A percentile compares a stretch with the other conserved stretches of the same genome.
Evolutionary conservation across 2,113 vertebrate species (phyloP).

Genomic region (Campylomormyrus tamandua): DNA sequence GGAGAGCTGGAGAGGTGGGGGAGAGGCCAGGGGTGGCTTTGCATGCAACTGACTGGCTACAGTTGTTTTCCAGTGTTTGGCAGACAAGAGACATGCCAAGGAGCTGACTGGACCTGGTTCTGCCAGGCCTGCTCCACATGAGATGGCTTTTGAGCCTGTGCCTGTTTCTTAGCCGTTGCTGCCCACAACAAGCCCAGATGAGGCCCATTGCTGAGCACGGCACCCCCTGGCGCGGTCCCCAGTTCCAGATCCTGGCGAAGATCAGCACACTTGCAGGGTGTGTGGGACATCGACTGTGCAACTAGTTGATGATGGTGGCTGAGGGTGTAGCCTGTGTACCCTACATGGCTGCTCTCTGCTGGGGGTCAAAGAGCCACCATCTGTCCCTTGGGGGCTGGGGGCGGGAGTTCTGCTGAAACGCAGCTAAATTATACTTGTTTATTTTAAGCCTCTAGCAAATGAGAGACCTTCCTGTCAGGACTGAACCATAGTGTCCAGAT

Average conservation of each 20-base stretch:
- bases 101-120: background rate
- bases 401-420: conserved; percentile 1
- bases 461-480: conserved; percentile 14
- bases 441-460: conserved; percentile 24
- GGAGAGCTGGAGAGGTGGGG: background rate
- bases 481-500: conserved; percentile 36
- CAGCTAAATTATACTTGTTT: conserved; percentile 32
- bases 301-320: background rate
- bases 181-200: background rate
- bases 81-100: background rate
- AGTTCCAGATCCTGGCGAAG: background rate
- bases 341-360: background rate
- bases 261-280: background rate
- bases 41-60: background rate
- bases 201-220: background rate
- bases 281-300: background rate
- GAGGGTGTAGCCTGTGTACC: background rate
- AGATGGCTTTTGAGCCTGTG: background rate
- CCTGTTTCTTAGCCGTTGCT: background rate
- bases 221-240: background rate
- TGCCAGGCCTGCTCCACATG: background rate
- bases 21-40: background rate
- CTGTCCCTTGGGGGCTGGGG: background rate
- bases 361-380: background rate
- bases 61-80: background rate